A percentile compares a stretch with the other conserved stretches of the same genome.
Evolutionary conservation across 2,797 vertebrate genomes (phyloP).

Genomic region (Nothura maculosa): DNA sequence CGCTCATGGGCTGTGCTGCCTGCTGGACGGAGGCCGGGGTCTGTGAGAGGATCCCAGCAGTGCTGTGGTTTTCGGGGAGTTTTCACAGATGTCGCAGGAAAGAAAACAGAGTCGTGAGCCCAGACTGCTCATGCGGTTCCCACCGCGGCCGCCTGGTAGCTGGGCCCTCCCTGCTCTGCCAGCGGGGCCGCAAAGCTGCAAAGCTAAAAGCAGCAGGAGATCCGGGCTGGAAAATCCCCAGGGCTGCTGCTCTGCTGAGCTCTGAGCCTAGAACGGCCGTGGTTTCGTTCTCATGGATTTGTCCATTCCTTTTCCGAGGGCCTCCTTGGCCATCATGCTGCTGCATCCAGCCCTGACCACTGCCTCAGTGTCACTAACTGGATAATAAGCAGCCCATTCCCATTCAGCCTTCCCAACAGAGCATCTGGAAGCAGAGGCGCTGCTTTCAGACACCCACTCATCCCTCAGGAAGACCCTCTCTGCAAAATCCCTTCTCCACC

Average conservation of each 20-base stretch:
- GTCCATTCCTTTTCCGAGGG: neutral
- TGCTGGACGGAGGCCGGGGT: neutral
- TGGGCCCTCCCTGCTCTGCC: neutral
- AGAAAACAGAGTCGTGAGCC: neutral
- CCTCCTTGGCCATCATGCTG: neutral
- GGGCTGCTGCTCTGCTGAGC: neutral
- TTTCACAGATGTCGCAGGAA: neutral
- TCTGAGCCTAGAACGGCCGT: neutral
- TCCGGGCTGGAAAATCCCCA: neutral
- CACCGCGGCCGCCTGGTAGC: neutral
- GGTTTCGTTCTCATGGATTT: neutral
- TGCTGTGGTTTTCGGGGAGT: neutral
- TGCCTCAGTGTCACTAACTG: neutral
- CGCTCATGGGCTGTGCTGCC: neutral
- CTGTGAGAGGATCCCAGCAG: neutral
- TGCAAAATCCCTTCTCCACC: neutral
- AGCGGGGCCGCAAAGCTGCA: rapidly evolving
- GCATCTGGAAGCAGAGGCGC: neutral
- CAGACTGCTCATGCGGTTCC: neutral
- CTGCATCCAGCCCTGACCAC: neutral
- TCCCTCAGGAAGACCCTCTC: neutral
- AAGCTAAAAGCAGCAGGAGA: neutral
- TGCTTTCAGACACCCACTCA: neutral
- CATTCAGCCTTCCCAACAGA: neutral
- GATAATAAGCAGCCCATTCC: neutral